Evolutionary conservation across 1,140 invertebrate species (phyloP).

Genomic region (Apolygus lucorum): DNA sequence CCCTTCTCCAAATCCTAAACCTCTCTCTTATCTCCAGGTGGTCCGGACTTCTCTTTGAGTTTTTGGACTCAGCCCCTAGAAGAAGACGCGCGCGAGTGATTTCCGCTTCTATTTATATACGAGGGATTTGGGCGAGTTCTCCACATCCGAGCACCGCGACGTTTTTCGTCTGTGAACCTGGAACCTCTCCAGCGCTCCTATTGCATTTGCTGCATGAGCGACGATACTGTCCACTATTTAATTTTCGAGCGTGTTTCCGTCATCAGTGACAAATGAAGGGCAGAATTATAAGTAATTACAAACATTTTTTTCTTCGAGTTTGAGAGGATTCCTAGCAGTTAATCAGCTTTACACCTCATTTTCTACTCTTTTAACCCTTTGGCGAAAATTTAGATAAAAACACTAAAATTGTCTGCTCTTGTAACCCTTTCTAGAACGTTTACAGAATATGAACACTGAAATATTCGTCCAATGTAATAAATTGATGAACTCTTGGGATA

Average conservation of each 20-base stretch:
- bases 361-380: too few relatives aligned
- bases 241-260: not conserved
- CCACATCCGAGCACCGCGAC: too few relatives aligned
- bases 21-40: not conserved
- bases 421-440: too few relatives aligned
- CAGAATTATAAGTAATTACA: too few relatives aligned
- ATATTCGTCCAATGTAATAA: too few relatives aligned
- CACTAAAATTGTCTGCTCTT: too few relatives aligned
- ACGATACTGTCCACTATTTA: not conserved
- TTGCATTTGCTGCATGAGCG: not conserved
- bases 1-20: not conserved
- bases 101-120: not conserved
- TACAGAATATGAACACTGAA: too few relatives aligned
- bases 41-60: not conserved
- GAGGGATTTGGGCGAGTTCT: not conserved
- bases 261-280: not conserved
- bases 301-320: too few relatives aligned
- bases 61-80: not conserved
- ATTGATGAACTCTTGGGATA: too few relatives aligned
- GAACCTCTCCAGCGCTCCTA: not conserved
- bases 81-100: not conserved
- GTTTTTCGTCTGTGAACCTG: not conserved
- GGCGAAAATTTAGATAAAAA: too few relatives aligned
- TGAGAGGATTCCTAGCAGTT: too few relatives aligned
- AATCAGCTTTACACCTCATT: too few relatives aligned